A percentile compares a stretch with the other conserved stretches of the same genome.
Evolutionary conservation across 2,113 vertebrate species (phyloP).

Genomic region (Clupea harengus): DNA sequence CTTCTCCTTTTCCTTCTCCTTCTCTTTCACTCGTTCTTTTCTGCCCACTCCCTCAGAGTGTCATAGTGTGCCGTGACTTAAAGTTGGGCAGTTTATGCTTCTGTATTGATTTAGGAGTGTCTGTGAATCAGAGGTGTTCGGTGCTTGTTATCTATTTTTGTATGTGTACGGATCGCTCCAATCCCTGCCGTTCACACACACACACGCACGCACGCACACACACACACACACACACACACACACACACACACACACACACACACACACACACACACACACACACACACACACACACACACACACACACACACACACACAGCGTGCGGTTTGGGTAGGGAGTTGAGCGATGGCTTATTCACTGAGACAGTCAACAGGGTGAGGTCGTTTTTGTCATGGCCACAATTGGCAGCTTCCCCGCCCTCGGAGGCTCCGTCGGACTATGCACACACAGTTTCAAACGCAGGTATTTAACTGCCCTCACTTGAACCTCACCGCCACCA

Average conservation of each 20-base stretch:
- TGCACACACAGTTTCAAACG: neutral
- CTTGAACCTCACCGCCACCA: neutral
- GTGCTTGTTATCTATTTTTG: neutral
- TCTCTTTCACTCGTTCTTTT: neutral
- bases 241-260: neutral
- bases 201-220: too few relatives aligned
- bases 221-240: neutral
- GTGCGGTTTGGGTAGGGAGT: neutral
- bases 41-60: neutral
- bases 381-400: neutral
- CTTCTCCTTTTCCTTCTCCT: constrained; percentile 36
- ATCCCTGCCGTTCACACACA: neutral
- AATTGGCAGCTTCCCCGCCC: neutral
- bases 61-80: constrained; percentile 49
- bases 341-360: neutral
- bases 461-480: neutral
- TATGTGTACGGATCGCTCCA: neutral
- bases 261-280: too few relatives aligned
- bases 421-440: neutral
- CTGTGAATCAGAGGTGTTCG: neutral
- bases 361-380: constrained; percentile 16
- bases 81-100: constrained; percentile 9
- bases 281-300: neutral
- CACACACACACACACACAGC: neutral
- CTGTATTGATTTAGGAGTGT: neutral